Base-by-base conservation (phyloP, 1,140 invertebrate genomes). In the Paramacrobiotus metropolitanus region DNA sequence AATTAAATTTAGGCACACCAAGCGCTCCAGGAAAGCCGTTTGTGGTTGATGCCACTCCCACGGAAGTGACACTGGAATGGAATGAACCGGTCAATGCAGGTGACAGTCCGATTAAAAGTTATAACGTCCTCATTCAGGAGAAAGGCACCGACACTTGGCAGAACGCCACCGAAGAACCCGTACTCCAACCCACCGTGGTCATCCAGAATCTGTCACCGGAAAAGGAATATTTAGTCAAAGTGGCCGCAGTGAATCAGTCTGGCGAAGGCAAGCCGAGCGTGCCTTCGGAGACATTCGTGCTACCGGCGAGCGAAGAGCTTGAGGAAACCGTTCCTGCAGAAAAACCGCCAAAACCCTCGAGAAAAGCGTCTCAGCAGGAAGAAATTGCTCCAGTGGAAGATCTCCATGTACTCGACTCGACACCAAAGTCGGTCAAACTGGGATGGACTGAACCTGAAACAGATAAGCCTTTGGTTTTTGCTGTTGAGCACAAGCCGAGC, bases 91-190 rank as follows among this genome's bases (percentile, higher is more conserved):
- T 82, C 70, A 70, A 70, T 60, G 86, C 92, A 70, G 89, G 89
- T 62, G 88, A 88, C n/a, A 81, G 85, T 62, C 87, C 88, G 1
- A 80, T 94, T 59, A 86, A 82, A 29, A 86, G 85, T n/a, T 95
- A 93, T 66, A 87, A 92, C 62, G 80, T 95, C 31, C 88, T 95
- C 71, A 91, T 92, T 79, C 90, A 89, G 72, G 90, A 94, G 70
- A 88, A 90, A 69, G 89, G 87, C 65, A 84, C 78, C 73, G 85
- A 81, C 65, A 88, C 85, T 72, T 85, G 87, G 87, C 81, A 82
- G 18, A 91, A 93, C 72, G 87, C 87, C 24, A 79, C 82, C 44
- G 86, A 87, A 67, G 86, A 90, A 2, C 84, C 85, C 48, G 77
- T 83, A 2, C 80, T 78, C 45, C 82, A 86, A 66, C 48, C 48